These are phyloP conservation scores for Pyrochroa serraticornis DNA, from an alignment of 2,888 invertebrate species.

Conservation along the genomic window DNA sequence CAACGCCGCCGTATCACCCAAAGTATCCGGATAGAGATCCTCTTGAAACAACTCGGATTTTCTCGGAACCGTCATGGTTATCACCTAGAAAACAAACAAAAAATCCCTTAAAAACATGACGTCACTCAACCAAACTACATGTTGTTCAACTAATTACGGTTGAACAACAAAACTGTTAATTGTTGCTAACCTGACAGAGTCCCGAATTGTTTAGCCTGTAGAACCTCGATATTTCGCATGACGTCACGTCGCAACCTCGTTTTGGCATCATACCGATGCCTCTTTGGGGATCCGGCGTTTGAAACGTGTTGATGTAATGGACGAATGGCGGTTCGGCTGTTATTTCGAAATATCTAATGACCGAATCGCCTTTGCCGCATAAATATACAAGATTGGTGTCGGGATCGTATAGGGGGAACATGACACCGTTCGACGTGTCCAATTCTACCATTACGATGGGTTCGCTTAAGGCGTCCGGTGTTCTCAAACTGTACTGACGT, in stretches of 20 bases:
- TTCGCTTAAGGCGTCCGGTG: constrained; percentile 84
- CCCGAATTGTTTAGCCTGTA: constrained; percentile 95
- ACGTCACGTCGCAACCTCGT: constrained; percentile 91
- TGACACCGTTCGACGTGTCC: constrained; percentile 94
- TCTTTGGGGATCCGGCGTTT: constrained; percentile 96
- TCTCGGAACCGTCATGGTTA: constrained; percentile 98
- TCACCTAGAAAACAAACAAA: constrained; percentile 63
- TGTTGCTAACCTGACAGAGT: constrained; percentile 91
- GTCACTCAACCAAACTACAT: too few relatives aligned
- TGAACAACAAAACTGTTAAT: constrained; percentile 26
- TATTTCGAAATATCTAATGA: constrained; percentile 80
- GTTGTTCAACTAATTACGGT: not conserved
- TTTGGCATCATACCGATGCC: constrained; percentile 99
- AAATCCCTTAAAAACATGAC: too few relatives aligned
- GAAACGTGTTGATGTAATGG: constrained; percentile 96
- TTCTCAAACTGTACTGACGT: constrained; percentile 93
- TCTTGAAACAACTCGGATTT: constrained; percentile 98
- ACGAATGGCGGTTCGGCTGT: constrained; percentile 93
- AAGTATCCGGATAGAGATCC: constrained; percentile 94
- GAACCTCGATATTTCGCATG: constrained; percentile 94
- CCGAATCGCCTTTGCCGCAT: constrained; percentile 98
- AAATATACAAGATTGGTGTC: constrained; percentile 94
- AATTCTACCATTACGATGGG: constrained; percentile 92
- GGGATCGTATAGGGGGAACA: constrained; percentile 96
- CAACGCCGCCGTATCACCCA: constrained; percentile 86